These are phyloP conservation scores for Micrasema minimum DNA, from an alignment of 1,140 invertebrate genomes.

Conservation along the genomic window DNA sequence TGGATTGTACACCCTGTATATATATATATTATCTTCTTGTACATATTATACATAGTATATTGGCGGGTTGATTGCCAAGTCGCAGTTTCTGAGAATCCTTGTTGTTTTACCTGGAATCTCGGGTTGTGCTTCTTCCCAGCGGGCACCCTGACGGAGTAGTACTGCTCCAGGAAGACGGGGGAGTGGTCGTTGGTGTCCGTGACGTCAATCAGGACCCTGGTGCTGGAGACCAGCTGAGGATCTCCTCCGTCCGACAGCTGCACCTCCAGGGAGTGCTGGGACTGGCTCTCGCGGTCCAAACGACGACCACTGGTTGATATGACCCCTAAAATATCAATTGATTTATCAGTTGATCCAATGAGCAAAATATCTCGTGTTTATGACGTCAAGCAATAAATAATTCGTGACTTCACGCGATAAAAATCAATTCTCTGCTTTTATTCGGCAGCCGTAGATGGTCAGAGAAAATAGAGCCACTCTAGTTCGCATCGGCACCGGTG, in stretches of 20 bases:
- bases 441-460: too few relatives aligned
- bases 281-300: conserved; percentile 86
- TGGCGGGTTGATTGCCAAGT: background rate
- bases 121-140: conserved; percentile 71
- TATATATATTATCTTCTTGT: too few relatives aligned
- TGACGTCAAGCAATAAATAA: too few relatives aligned
- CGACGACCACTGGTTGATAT: conserved; percentile 84
- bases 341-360: too few relatives aligned
- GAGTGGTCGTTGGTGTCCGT: conserved; percentile 87
- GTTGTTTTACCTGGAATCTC: conserved; percentile 69
- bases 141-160: conserved; percentile 84
- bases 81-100: background rate
- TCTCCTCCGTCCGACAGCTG: conserved; percentile 82
- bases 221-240: conserved; percentile 81
- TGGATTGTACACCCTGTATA: too few relatives aligned
- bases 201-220: conserved; percentile 84
- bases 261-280: conserved; percentile 88
- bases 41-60: too few relatives aligned
- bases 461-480: too few relatives aligned
- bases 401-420: too few relatives aligned
- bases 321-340: conserved; percentile 76
- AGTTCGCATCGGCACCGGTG: too few relatives aligned
- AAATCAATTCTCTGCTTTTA: too few relatives aligned
- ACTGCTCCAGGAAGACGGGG: conserved; percentile 83
- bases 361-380: too few relatives aligned